phyloP scores from a whole-genome alignment of 2,888 invertebrate species.

The Agelastica alni region DNA sequence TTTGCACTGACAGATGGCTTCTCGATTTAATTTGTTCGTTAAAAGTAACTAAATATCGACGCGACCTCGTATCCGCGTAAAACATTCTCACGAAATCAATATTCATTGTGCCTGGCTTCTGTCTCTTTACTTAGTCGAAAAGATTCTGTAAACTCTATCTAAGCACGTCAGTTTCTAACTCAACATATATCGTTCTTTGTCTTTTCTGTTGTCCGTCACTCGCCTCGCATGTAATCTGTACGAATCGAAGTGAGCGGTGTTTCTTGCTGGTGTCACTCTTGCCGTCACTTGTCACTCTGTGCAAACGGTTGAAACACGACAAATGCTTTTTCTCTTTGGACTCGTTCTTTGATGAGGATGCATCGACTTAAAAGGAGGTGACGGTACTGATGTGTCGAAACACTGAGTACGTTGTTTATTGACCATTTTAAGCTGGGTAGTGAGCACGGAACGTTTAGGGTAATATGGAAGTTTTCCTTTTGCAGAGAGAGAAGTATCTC shows the following conservation, averaged over 20 bases:
- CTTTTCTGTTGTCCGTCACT: conserved; percentile 38
- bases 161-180: conserved; percentile 19
- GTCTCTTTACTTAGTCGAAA: conserved; percentile 19
- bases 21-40: too few relatives aligned
- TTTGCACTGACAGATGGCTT: too few relatives aligned
- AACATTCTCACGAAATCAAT: too few relatives aligned
- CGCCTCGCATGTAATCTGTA: conserved; percentile 45
- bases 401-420: conserved; percentile 25
- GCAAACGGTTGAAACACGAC: conserved; percentile 34
- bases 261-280: conserved; percentile 41
- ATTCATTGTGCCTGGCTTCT: too few relatives aligned
- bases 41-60: too few relatives aligned
- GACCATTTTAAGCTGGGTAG: conserved; percentile 3
- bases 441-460: neutral
- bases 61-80: too few relatives aligned
- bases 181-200: conserved; percentile 23
- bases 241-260: conserved; percentile 38
- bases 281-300: conserved; percentile 42
- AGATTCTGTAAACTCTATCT: conserved; percentile 12
- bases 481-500: too few relatives aligned
- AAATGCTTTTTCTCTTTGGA: conserved; percentile 38
- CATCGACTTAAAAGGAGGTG: conserved; percentile 33
- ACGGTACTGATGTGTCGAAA: conserved; percentile 24
- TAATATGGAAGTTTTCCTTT: too few relatives aligned
- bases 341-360: conserved; percentile 30